These are phyloP conservation scores for Pandemis corylana DNA, from an alignment of 2,888 invertebrate genomes.

Conservation along the genomic window DNA sequence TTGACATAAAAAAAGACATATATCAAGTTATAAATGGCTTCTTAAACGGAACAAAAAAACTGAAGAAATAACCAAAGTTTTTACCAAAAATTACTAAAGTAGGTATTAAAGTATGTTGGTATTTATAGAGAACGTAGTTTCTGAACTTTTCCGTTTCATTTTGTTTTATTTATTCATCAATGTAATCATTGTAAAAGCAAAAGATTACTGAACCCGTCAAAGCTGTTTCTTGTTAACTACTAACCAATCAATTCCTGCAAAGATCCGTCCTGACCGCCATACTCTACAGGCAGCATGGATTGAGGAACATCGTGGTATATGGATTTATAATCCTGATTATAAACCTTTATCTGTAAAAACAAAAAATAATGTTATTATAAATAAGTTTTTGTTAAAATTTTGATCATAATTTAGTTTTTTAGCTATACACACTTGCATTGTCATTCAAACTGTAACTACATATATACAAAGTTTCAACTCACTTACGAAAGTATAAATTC, in stretches of 20 bases:
- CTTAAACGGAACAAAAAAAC: neutral
- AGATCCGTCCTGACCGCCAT: slow-evolving; percentile 82
- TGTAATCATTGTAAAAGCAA: neutral
- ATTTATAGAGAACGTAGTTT: neutral
- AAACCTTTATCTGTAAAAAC: slow-evolving; percentile 77
- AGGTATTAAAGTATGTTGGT: neutral
- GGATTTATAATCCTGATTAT: slow-evolving; percentile 74
- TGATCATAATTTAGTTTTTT: too few relatives aligned
- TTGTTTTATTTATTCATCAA: neutral
- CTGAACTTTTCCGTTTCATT: neutral
- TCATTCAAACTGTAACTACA: too few relatives aligned
- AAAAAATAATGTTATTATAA: neutral
- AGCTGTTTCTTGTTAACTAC: slow-evolving; percentile 37
- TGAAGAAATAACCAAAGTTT: neutral
- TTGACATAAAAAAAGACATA: too few relatives aligned
- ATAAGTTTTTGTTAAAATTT: neutral
- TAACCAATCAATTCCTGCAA: slow-evolving; percentile 78
- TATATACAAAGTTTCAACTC: too few relatives aligned
- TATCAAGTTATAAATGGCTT: too few relatives aligned
- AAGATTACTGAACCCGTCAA: neutral
- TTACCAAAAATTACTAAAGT: too few relatives aligned
- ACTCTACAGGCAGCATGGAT: slow-evolving; percentile 81
- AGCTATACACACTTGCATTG: too few relatives aligned
- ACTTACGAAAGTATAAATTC: too few relatives aligned
- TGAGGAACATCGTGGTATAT: slow-evolving; percentile 80